Evolutionary conservation across 2,113 vertebrate species (phyloP).

Genomic region (Ochotona curzoniae): DNA sequence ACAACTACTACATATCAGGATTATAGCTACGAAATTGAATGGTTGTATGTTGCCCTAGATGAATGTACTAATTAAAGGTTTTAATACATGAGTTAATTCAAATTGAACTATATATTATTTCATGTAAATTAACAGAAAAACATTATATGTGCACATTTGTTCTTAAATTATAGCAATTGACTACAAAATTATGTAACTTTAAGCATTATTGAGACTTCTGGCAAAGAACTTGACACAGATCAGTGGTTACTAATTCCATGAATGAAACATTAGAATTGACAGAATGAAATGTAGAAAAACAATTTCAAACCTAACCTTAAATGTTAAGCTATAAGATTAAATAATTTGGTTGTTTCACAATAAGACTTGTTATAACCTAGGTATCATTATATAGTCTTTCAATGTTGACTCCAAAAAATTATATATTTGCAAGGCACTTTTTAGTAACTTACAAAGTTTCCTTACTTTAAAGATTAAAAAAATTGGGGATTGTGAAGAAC

Average conservation of each 20-base stretch:
- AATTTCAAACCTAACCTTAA: constrained; percentile 39
- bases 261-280: constrained; percentile 3
- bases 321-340: constrained; percentile 4
- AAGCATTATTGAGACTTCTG: background rate
- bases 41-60: background rate
- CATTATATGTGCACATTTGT: background rate
- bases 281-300: constrained; percentile 22
- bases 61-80: background rate
- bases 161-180: constrained; percentile 22
- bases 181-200: background rate
- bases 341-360: constrained; percentile 10
- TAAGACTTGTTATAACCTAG: background rate
- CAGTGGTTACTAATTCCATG: background rate
- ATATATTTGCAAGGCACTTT: background rate
- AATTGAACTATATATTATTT: constrained; percentile 31
- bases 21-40: background rate
- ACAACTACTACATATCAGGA: constrained; percentile 7
- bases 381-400: background rate
- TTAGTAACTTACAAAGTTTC: background rate
- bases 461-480: background rate
- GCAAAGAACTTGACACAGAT: background rate
- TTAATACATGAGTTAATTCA: background rate
- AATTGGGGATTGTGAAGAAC: background rate
- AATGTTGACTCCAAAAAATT: background rate
- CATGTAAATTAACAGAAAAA: background rate